These are phyloP conservation scores for Cetonia aurata DNA, from an alignment of 2,888 invertebrate species.

Conservation along the genomic window DNA sequence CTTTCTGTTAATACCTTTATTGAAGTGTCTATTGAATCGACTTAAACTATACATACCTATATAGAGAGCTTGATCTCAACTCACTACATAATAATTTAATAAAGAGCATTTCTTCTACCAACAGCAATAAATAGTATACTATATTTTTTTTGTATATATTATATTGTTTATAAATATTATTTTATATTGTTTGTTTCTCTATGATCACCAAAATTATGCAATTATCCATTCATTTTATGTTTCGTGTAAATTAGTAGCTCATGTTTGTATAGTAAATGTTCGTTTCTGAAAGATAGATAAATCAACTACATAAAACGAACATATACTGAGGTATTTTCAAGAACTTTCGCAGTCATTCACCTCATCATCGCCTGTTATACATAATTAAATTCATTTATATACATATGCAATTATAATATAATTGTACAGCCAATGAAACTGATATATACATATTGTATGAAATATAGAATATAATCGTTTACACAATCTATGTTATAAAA, in stretches of 20 bases:
- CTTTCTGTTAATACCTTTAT: no score
- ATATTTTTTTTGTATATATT: no score
- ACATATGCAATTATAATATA: conserved; percentile 22
- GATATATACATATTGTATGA: conserved; percentile 20
- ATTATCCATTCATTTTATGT: not conserved
- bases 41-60: no score
- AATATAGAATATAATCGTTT: conserved; percentile 37
- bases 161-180: no score
- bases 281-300: not conserved
- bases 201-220: no score
- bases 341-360: conserved; percentile 12
- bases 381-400: conserved; percentile 27
- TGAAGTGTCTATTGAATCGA: no score
- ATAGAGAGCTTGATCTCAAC: no score
- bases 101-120: no score
- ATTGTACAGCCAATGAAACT: conserved; percentile 36
- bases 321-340: conserved; percentile 12
- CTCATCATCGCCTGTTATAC: conserved; percentile 30
- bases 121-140: no score
- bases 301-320: conserved; percentile 12
- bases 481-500: conserved; percentile 41
- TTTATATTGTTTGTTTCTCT: no score
- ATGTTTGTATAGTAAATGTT: conserved; percentile 11
- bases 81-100: no score
- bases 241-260: not conserved